Percentiles rank a stretch among this genome's conserved stretches.
Conservation (phyloP, 2,888 invertebrate genomes). For the Xylota sylvarum region DNA sequence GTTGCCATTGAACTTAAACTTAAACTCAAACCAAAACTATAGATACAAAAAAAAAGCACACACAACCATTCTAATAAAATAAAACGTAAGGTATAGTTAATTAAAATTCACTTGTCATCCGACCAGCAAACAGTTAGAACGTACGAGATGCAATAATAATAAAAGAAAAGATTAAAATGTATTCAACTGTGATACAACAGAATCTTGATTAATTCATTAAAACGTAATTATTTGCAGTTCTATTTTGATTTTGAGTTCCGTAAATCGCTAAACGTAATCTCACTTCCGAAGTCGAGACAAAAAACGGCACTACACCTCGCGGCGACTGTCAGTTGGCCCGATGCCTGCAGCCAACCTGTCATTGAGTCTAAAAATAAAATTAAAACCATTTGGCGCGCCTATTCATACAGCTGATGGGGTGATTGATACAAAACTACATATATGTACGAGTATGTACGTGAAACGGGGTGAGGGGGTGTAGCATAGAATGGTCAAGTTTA, state of each 20-base stretch:
- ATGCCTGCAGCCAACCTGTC: constrained; percentile 63
- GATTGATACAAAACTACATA: constrained; percentile 17
- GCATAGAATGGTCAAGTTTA: constrained; percentile 30
- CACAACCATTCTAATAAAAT: constrained; percentile 10
- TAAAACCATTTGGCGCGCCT: constrained; percentile 50
- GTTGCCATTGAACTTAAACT: constrained; percentile 72
- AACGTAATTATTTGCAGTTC: constrained; percentile 51
- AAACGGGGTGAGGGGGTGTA: not conserved
- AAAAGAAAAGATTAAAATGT: constrained; percentile 12
- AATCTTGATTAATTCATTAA: constrained; percentile 52
- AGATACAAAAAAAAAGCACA: not conserved
- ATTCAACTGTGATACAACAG: constrained; percentile 13
- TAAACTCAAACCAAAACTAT: constrained; percentile 62
- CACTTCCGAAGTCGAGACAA: constrained; percentile 72
- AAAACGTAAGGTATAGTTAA: constrained; percentile 51
- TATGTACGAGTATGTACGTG: no score
- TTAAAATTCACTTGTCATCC: constrained; percentile 52
- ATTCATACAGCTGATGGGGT: constrained; percentile 40
- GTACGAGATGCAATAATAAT: constrained; percentile 35
- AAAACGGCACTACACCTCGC: constrained; percentile 49
- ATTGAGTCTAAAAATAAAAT: constrained; percentile 71
- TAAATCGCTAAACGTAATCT: constrained; percentile 39
- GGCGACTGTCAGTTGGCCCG: constrained; percentile 71
- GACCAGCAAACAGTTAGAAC: constrained; percentile 27
- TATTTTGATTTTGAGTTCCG: constrained; percentile 63